These are phyloP conservation scores for Coelopa frigida DNA, from an alignment of 1,140 invertebrate species.

Conservation along the genomic window DNA sequence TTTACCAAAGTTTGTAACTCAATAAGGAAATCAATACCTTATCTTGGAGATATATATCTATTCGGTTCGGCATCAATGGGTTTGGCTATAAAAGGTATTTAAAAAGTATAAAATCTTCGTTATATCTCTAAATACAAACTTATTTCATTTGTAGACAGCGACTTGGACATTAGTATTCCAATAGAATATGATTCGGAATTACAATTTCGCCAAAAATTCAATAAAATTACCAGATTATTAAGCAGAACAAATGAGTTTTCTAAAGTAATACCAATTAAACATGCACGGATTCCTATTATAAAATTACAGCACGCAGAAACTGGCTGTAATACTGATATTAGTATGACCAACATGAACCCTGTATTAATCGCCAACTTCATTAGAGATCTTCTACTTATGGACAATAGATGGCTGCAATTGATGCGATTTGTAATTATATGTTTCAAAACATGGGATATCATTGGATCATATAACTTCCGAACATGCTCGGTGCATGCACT, in stretches of 20 bases:
- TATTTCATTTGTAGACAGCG: slow-evolving; percentile 22
- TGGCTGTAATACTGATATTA: slow-evolving; percentile 32
- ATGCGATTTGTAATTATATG: slow-evolving; percentile 34
- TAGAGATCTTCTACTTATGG: slow-evolving; percentile 17
- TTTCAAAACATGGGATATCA: slow-evolving; percentile 27
- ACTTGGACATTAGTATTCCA: slow-evolving; percentile 34
- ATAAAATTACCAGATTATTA: too few species aligned
- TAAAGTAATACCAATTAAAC: slow-evolving; percentile 25
- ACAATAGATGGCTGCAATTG: slow-evolving; percentile 24
- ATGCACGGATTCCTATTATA: slow-evolving; percentile 36
- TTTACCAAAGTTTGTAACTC: slow-evolving; percentile 21
- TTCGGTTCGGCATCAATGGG: slow-evolving; percentile 37
- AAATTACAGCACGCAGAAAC: slow-evolving; percentile 28
- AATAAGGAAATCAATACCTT: slow-evolving; percentile 13
- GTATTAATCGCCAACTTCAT: slow-evolving; percentile 31
- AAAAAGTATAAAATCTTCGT: neutral
- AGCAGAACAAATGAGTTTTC: slow-evolving; percentile 15
- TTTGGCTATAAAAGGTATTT: slow-evolving; percentile 27
- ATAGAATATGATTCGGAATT: slow-evolving; percentile 9
- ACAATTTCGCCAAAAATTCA: neutral
- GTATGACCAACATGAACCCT: slow-evolving; percentile 30
- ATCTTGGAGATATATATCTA: slow-evolving; percentile 18
- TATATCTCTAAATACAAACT: neutral
- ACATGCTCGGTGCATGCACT: slow-evolving; percentile 19
- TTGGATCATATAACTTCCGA: too few species aligned